These are phyloP conservation scores for Rousettus leschenaultii DNA, from an alignment of 2,113 vertebrate species.

Conservation along the genomic window DNA sequence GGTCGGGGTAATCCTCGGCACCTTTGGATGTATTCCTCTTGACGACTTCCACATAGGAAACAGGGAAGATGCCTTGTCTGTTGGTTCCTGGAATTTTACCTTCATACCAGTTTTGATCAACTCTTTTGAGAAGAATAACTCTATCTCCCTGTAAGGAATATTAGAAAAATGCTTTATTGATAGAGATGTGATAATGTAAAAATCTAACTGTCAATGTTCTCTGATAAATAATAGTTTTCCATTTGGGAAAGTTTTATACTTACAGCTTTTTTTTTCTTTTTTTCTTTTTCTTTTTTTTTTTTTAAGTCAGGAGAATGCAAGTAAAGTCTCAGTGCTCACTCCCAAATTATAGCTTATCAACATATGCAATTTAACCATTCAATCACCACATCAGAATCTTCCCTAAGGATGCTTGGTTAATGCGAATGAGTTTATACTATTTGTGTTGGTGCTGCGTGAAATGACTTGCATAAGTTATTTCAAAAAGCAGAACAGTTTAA, in stretches of 20 bases:
- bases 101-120: constrained; percentile 99
- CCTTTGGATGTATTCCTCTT: constrained; percentile 90
- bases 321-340: not conserved
- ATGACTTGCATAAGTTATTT: not conserved
- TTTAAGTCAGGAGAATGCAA: not conserved
- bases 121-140: constrained; percentile 92
- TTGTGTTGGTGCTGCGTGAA: not conserved
- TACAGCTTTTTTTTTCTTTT: not conserved
- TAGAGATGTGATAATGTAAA: not conserved
- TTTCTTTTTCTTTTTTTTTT: not conserved
- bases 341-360: not conserved
- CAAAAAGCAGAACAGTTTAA: not conserved
- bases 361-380: not conserved
- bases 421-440: not conserved
- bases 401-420: not conserved
- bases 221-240: not conserved
- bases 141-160: constrained; percentile 90
- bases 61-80: constrained; percentile 98
- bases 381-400: not conserved
- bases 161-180: constrained; percentile 57
- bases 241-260: not conserved
- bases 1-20: constrained; percentile 86
- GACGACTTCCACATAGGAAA: constrained; percentile 94
- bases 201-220: not conserved
- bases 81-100: constrained; percentile 93